Percentiles rank a stretch among this genome's conserved stretches.
Conservation (phyloP, 2,113 vertebrate species). For the Ovibos moschatus region DNA sequence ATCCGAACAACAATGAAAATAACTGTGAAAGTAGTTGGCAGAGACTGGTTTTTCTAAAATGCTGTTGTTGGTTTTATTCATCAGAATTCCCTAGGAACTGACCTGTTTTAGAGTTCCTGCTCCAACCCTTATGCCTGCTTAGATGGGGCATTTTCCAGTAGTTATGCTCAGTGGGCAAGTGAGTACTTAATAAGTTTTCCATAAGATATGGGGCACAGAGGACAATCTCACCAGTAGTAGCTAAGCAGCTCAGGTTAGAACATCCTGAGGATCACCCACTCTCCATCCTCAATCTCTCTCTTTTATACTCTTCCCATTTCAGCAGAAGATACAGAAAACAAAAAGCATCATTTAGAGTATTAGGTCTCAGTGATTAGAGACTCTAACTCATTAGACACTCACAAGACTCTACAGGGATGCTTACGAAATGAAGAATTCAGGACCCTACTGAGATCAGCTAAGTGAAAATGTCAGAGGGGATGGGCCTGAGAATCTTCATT, state of each 20-base stretch:
- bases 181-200: constrained; percentile 53
- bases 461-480: not conserved
- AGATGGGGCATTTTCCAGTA: constrained; percentile 47
- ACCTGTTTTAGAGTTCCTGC: constrained; percentile 51
- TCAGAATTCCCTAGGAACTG: constrained; percentile 68
- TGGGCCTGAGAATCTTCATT: not conserved
- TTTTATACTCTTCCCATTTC: not conserved
- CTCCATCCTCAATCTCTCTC: not conserved
- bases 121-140: constrained; percentile 17
- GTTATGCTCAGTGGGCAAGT: constrained; percentile 38
- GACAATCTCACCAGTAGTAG: not conserved
- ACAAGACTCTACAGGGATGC: not conserved
- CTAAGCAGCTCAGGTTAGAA: not conserved
- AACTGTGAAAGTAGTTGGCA: constrained; percentile 48
- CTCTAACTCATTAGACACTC: not conserved
- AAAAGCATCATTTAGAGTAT: not conserved
- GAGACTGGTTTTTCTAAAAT: constrained; percentile 62
- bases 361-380: not conserved
- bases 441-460: not conserved
- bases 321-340: not conserved
- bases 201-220: constrained; percentile 28
- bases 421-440: not conserved
- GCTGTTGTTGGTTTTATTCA: constrained; percentile 66
- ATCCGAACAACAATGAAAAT: not conserved
- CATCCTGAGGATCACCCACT: not conserved